Evolutionary conservation across 2,888 invertebrate genomes (phyloP), one percentile per base, ranked within the genome.

Genomic region (Germaria angustata): DNA sequence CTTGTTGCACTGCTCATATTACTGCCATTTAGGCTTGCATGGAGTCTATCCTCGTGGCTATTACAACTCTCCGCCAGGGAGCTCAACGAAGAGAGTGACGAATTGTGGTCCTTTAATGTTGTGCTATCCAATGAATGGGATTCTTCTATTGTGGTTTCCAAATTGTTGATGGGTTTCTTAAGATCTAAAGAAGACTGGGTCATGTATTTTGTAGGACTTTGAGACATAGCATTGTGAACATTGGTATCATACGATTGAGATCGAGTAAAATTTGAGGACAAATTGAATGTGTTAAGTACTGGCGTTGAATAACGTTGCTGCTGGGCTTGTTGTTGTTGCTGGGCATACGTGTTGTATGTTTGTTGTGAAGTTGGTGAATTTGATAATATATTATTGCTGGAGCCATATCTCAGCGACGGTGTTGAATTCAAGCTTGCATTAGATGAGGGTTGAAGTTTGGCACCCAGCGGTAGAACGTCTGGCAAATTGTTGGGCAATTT

Each of bases 401-500:
- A 89, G 75, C 90, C 88, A 85, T 90, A 91, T 36, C 90, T 88
- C 81, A 90, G 84, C 44, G 89, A 87, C 32, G 89, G 86, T 69
- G 84, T 79, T 34, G 84, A 84, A 65, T 80, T 80, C 17, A 73
- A 36, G 57, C 86, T 87, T n/a, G 86, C 87, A 17, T 88, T 88
- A 15, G 88, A 87, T 61, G 86, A 87, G 24, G 80, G 88, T 61
- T 90, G 90, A 76, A 90, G 88, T 87, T 93, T 93, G 3, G 92
- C 93, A 59, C 92, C 93, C 78, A 92, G 90, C n/a, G 93, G 93
- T 78, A 93, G 87, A 11, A 93, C 92, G 87, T 93, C 93, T 8
- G 93, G 93, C 81, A 93, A 86, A 86, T 92, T 92, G 84, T 91
- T 90, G 75, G 91, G 89, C 86, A 91, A 81, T 68, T 88, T 90